These are phyloP conservation scores for Marasmarcha lunaedactyla DNA, from an alignment of 2,888 invertebrate species.

Conservation along the genomic window DNA sequence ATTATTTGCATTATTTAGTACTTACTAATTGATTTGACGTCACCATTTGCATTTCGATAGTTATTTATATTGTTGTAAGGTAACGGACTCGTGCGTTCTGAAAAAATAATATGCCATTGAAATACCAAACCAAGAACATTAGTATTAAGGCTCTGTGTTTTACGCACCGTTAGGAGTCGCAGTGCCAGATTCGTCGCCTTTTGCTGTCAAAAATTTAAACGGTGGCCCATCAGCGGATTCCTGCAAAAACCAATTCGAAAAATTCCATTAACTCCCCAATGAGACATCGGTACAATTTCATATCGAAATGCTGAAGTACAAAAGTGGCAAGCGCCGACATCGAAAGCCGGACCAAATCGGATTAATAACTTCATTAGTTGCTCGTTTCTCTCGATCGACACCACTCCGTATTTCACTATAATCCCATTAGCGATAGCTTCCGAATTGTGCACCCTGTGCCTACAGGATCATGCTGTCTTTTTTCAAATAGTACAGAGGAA, in stretches of 20 bases:
- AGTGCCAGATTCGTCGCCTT: conserved; percentile 34
- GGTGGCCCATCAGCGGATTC: conserved; percentile 29
- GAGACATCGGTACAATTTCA: not conserved
- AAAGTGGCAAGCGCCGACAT: conserved; percentile 36
- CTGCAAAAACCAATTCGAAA: conserved; percentile 22
- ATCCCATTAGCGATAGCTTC: conserved; percentile 45
- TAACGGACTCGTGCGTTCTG: conserved; percentile 33
- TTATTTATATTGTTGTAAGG: conserved; percentile 30
- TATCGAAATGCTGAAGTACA: conserved; percentile 19
- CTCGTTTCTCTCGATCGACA: conserved; percentile 65
- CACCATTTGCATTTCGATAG: conserved; percentile 37
- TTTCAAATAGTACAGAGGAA: too few relatives aligned
- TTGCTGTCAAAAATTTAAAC: conserved; percentile 20
- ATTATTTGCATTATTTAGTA: too few relatives aligned
- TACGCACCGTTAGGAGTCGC: conserved; percentile 24
- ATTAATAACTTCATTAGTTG: conserved; percentile 71
- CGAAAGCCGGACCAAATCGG: conserved; percentile 58
- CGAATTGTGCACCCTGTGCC: not conserved
- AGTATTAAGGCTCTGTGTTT: too few relatives aligned
- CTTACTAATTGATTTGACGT: conserved; percentile 54
- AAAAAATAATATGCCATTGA: conserved; percentile 19
- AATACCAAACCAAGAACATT: too few relatives aligned
- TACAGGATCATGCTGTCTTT: too few relatives aligned
- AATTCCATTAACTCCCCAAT: not conserved
- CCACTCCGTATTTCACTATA: conserved; percentile 61